Conservation (phyloP, 2,888 invertebrate genomes). For the Pristionchus maxplancki region DNA sequence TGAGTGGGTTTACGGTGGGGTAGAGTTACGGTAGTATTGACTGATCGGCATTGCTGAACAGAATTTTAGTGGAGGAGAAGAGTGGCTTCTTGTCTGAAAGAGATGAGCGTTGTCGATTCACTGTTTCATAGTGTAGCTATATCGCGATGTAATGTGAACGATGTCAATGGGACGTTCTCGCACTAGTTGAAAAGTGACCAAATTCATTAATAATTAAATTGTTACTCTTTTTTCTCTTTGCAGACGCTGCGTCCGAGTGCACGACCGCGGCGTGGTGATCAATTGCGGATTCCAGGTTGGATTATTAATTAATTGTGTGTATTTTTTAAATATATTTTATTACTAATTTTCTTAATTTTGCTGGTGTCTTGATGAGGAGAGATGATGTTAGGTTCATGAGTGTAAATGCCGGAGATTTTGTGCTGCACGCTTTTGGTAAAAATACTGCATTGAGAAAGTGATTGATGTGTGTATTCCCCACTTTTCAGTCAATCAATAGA, state of each 20-base stretch:
- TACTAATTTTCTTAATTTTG: no score
- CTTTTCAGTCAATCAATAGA: not conserved
- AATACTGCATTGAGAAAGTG: not conserved
- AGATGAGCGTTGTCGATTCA: no score
- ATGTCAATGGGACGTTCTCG: no score
- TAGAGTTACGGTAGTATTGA: not conserved
- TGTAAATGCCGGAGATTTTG: not conserved
- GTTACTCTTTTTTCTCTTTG: no score
- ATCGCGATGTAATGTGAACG: no score
- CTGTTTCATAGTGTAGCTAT: no score
- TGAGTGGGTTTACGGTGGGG: constrained; percentile 25
- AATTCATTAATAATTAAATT: no score
- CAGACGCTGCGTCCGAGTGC: constrained; percentile 44
- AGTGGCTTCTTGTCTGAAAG: no score
- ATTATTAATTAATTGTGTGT: not conserved
- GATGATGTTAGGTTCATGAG: no score
- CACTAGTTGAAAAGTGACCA: no score
- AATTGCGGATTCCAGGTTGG: constrained; percentile 45
- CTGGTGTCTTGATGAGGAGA: no score
- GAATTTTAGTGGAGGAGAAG: no score
- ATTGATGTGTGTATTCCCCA: not conserved
- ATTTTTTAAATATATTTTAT: not conserved
- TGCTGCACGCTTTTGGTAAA: not conserved
- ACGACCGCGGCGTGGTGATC: constrained; percentile 29
- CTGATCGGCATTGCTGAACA: not conserved